A percentile compares a stretch with the other conserved stretches of the same genome.
Evolutionary conservation across 2,888 invertebrate genomes (phyloP).

Genomic region (Protonemura montana): DNA sequence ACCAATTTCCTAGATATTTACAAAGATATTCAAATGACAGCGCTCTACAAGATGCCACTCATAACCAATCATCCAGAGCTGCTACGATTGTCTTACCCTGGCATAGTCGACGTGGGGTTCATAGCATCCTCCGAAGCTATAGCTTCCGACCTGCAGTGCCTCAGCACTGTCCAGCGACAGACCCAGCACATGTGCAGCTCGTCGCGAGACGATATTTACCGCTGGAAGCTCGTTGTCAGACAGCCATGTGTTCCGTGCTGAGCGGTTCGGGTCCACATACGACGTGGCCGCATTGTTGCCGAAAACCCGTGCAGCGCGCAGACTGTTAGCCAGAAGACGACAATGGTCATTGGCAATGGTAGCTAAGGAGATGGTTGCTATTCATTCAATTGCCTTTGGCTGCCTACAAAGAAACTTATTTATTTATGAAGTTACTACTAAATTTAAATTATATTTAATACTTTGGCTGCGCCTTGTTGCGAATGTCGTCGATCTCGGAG

Average conservation of each 20-base stretch:
- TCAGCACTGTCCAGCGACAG: conserved; percentile 89
- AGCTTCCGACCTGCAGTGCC: conserved; percentile 97
- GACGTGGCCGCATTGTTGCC: background rate
- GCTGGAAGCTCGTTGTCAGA: conserved; percentile 80
- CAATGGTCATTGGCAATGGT: too few relatives aligned
- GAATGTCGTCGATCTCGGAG: conserved; percentile 83
- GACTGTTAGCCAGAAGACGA: background rate
- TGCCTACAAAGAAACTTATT: too few relatives aligned
- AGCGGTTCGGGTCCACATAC: background rate
- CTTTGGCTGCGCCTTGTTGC: conserved; percentile 80
- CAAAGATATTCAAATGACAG: too few relatives aligned
- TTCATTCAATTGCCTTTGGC: too few relatives aligned
- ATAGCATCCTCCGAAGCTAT: conserved; percentile 98
- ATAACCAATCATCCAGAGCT: too few relatives aligned
- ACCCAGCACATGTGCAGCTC: conserved; percentile 78
- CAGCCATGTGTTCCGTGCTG: conserved; percentile 83
- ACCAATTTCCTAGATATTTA: too few relatives aligned
- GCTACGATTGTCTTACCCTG: conserved; percentile 63
- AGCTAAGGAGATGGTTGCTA: too few relatives aligned
- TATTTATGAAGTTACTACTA: too few relatives aligned
- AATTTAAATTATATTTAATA: background rate
- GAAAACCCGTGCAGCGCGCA: background rate
- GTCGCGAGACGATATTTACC: conserved; percentile 75
- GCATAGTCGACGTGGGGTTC: conserved; percentile 94
- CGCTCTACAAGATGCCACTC: too few relatives aligned